These are phyloP conservation scores for Drosophila rellima DNA, from an alignment of 2,888 invertebrate species.

Conservation along the genomic window DNA sequence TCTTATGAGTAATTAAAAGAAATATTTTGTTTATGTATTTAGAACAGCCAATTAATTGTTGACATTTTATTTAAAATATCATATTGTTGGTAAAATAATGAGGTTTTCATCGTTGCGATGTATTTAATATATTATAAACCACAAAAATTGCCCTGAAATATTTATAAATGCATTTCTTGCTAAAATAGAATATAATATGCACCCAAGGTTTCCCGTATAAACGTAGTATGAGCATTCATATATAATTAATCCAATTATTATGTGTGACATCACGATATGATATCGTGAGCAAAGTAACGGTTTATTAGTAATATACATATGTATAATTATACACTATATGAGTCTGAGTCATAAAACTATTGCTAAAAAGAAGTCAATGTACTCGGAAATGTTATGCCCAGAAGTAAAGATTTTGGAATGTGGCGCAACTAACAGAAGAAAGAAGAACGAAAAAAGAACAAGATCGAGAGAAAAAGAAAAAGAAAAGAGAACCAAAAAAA, in stretches of 20 bases:
- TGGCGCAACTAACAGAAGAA: slow-evolving; percentile 15
- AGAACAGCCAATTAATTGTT: too few species aligned
- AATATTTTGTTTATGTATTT: not conserved
- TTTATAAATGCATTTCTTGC: slow-evolving; percentile 11
- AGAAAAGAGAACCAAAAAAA: slow-evolving; percentile 31
- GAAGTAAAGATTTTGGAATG: slow-evolving; percentile 34
- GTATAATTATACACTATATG: not conserved
- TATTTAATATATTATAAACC: too few species aligned
- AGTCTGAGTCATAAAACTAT: slow-evolving; percentile 17
- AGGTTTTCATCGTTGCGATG: too few species aligned
- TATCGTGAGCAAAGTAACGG: slow-evolving; percentile 23
- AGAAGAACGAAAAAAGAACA: slow-evolving; percentile 1
- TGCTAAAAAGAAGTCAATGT: slow-evolving; percentile 51
- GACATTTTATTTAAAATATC: too few species aligned
- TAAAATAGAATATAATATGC: not conserved
- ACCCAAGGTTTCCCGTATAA: slow-evolving; percentile 7
- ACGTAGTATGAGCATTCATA: not conserved
- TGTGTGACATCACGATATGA: slow-evolving; percentile 13
- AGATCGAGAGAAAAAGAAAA: slow-evolving; percentile 1
- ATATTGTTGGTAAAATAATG: too few species aligned
- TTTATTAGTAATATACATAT: not conserved
- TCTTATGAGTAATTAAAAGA: not conserved
- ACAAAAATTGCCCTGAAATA: slow-evolving; percentile 4
- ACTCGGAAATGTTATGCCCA: slow-evolving; percentile 37
- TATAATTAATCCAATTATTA: slow-evolving; percentile 4